Evolutionary conservation across 2,797 vertebrate genomes (phyloP).

Genomic region (Anableps anableps): DNA sequence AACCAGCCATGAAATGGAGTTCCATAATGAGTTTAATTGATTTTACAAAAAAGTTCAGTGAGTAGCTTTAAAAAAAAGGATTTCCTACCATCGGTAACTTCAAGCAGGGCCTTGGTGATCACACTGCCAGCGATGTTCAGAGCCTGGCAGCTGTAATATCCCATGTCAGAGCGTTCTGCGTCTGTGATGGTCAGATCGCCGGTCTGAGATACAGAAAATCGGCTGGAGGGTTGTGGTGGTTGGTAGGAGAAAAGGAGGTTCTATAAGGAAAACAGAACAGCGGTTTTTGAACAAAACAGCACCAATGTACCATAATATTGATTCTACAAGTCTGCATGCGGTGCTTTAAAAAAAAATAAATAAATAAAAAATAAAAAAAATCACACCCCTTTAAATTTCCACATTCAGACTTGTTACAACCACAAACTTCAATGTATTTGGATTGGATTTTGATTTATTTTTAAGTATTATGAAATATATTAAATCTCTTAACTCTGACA

Average conservation of each 20-base stretch:
- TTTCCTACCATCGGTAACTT: conserved; percentile 95
- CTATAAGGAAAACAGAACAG: conserved; percentile 68
- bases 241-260: conserved; percentile 98
- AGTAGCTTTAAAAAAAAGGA: not conserved
- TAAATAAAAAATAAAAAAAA: too few species aligned
- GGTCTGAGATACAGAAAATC: conserved; percentile 95
- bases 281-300: not conserved
- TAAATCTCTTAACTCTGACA: not conserved
- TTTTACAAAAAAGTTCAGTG: not conserved
- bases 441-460: too few species aligned
- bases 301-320: not conserved
- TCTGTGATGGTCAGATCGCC: conserved; percentile 96
- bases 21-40: not conserved
- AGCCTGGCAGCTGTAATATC: conserved; percentile 98
- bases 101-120: conserved; percentile 97
- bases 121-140: conserved; percentile 98
- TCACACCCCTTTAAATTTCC: not conserved
- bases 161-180: conserved; percentile 91
- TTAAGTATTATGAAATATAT: too few species aligned
- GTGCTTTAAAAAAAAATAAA: not conserved
- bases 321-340: not conserved
- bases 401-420: not conserved
- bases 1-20: not conserved
- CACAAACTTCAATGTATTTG: not conserved
- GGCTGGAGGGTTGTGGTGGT: conserved; percentile 93